Conservation (phyloP, 2,888 invertebrate species). For the Eledona agricola region DNA sequence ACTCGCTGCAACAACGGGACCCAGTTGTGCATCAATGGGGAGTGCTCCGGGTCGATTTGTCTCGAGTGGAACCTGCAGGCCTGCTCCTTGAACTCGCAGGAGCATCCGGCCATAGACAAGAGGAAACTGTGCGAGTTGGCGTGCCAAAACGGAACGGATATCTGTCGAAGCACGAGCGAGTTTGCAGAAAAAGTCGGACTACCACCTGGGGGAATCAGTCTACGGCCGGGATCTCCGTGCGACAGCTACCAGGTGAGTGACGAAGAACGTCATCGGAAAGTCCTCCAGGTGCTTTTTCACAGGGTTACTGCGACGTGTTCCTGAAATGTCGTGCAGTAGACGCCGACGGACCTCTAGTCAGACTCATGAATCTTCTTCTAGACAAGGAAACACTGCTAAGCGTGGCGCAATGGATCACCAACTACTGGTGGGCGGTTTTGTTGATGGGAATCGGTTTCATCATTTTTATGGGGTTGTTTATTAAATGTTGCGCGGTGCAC, state of each 20-base stretch:
- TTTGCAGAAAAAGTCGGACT: conserved; percentile 78
- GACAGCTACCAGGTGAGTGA: conserved; percentile 90
- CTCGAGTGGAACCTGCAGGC: conserved; percentile 93
- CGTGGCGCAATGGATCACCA: conserved; percentile 93
- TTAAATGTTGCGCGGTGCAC: conserved; percentile 99
- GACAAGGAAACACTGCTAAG: conserved; percentile 88
- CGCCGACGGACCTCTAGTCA: conserved; percentile 96
- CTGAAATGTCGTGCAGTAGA: conserved; percentile 98
- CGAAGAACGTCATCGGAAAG: too few relatives aligned
- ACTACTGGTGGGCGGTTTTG: conserved; percentile 95
- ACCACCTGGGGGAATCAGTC: conserved; percentile 82
- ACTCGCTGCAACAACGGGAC: conserved; percentile 96
- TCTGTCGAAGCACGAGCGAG: conserved; percentile 88
- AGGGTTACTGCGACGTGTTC: conserved; percentile 99
- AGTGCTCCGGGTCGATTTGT: conserved; percentile 96
- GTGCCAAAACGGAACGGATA: conserved; percentile 87
- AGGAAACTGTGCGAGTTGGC: conserved; percentile 94
- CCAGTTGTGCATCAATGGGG: conserved; percentile 86
- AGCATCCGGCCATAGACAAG: conserved; percentile 79
- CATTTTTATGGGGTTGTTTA: conserved; percentile 96
- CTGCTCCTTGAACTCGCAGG: conserved; percentile 89
- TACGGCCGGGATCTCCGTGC: conserved; percentile 96
- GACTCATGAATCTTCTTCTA: conserved; percentile 94
- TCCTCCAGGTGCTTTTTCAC: too few relatives aligned
- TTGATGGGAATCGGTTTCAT: conserved; percentile 91